Conservation (phyloP, 2,797 vertebrate species). For the Rhinatrema bivittatum region DNA sequence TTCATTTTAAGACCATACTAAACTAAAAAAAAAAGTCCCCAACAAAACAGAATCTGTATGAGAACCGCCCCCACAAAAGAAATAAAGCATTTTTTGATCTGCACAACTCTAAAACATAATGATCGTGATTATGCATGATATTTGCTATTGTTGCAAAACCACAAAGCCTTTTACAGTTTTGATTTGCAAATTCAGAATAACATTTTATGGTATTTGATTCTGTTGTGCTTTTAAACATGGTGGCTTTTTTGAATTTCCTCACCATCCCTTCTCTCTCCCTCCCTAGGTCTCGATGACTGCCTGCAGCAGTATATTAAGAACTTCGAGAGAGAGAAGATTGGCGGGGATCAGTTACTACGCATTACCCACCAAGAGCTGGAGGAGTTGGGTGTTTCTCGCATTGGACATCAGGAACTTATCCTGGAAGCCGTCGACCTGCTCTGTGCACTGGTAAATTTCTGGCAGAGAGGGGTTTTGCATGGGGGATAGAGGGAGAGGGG, state of each 20-base stretch:
- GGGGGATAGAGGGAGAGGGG: background rate
- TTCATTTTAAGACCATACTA: too few species aligned
- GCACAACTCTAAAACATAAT: too few species aligned
- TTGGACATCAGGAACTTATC: slow-evolving; percentile 95
- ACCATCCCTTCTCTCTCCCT: slow-evolving; percentile 6
- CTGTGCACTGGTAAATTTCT: slow-evolving; percentile 81
- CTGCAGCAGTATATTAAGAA: slow-evolving; percentile 94
- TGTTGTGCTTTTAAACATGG: background rate
- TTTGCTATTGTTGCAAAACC: too few species aligned
- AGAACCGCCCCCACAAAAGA: too few species aligned
- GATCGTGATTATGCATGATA: too few species aligned
- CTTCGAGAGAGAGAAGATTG: slow-evolving; percentile 89
- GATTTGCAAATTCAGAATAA: background rate
- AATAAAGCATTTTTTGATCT: too few species aligned
- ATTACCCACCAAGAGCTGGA: slow-evolving; percentile 95
- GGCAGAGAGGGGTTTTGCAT: background rate
- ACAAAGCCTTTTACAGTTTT: too few species aligned
- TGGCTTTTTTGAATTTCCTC: too few species aligned
- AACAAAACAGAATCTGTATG: too few species aligned
- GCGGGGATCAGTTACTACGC: slow-evolving; percentile 85
- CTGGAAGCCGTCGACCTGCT: slow-evolving; percentile 93
- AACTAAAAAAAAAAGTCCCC: too few species aligned
- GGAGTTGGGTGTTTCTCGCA: slow-evolving; percentile 89
- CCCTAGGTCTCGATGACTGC: slow-evolving; percentile 88
- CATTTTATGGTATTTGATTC: background rate